phyloP scores from a whole-genome alignment of 2,113 vertebrate genomes.

The Geococcyx californianus region DNA sequence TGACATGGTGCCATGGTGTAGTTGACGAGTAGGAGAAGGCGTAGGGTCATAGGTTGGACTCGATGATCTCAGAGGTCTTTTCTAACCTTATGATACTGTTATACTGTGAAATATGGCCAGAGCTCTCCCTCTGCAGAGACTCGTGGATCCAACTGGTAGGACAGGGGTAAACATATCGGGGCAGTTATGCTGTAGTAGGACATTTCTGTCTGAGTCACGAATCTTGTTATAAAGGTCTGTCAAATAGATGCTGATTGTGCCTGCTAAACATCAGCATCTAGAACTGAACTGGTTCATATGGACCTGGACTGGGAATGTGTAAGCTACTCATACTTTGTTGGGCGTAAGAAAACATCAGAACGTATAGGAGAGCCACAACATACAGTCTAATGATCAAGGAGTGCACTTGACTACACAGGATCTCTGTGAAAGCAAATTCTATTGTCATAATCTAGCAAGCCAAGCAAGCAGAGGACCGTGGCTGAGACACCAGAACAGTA shows the following conservation, averaged over 20 bases:
- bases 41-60: too few relatives aligned
- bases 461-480: neutral
- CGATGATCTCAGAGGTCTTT: too few relatives aligned
- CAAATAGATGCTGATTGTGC: rapidly evolving
- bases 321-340: neutral
- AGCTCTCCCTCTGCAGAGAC: neutral
- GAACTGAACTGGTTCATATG: neutral
- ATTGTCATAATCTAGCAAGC: neutral
- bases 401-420: neutral
- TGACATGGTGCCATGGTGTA: too few relatives aligned
- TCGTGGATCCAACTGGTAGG: neutral
- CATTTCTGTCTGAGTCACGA: neutral
- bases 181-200: neutral
- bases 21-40: too few relatives aligned
- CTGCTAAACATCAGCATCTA: neutral
- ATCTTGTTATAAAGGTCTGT: neutral
- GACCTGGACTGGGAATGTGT: neutral
- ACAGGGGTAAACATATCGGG: neutral
- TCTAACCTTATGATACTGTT: too few relatives aligned
- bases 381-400: neutral
- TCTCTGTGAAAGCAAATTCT: neutral
- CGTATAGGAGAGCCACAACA: neutral
- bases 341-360: neutral
- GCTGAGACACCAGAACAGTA: neutral
- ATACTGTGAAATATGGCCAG: neutral